Evolutionary conservation across 2,888 invertebrate genomes (phyloP).

Genomic region (Melitaea athalia): DNA sequence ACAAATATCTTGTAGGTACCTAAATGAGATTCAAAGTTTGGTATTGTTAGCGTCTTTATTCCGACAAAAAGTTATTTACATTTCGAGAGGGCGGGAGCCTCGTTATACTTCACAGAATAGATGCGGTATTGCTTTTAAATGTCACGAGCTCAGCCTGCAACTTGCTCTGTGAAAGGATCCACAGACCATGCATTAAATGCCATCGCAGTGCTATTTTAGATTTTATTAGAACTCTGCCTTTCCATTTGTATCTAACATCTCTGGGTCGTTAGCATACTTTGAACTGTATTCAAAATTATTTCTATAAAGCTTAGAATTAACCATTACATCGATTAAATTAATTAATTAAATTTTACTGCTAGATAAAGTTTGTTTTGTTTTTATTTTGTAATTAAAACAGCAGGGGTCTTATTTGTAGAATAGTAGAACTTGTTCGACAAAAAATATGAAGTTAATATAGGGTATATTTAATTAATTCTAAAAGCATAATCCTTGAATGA

Average conservation of each 20-base stretch:
- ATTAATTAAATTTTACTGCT: background rate
- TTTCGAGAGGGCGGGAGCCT: slow-evolving; percentile 32
- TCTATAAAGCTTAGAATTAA: background rate
- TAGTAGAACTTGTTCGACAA: slow-evolving; percentile 28
- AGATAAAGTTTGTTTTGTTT: background rate
- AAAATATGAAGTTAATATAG: slow-evolving; percentile 37
- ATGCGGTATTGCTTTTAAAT: slow-evolving; percentile 54
- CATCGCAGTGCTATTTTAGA: slow-evolving; percentile 65
- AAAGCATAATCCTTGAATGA: slow-evolving; percentile 46
- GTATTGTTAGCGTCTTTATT: background rate
- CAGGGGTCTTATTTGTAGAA: background rate
- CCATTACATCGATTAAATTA: background rate
- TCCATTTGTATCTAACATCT: slow-evolving; percentile 21
- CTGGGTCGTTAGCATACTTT: slow-evolving; percentile 5
- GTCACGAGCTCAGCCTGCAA: slow-evolving; percentile 51
- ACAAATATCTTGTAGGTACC: background rate
- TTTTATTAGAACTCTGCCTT: slow-evolving; percentile 52
- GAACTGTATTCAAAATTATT: background rate
- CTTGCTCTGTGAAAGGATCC: slow-evolving; percentile 62
- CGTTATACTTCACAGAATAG: slow-evolving; percentile 11
- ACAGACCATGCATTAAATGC: slow-evolving; percentile 59
- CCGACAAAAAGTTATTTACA: slow-evolving; percentile 27
- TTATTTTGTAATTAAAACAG: background rate
- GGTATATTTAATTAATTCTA: slow-evolving; percentile 48
- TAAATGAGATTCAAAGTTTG: slow-evolving; percentile 37